These are phyloP conservation scores for Ciconia maguari DNA, from an alignment of 2,113 vertebrate species.

Conservation along the genomic window DNA sequence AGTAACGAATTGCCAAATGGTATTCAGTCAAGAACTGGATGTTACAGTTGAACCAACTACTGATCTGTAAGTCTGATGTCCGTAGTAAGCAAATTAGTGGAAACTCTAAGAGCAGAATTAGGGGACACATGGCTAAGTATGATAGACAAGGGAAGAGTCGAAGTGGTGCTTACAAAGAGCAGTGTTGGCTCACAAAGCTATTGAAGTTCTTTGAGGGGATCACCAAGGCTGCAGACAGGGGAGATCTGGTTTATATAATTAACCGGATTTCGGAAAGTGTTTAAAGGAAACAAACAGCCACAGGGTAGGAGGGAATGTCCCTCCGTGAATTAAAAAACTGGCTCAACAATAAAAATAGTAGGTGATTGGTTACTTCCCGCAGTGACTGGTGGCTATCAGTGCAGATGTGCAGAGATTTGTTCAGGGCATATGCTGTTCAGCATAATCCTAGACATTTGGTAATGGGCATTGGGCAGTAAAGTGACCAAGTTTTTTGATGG, in stretches of 20 bases:
- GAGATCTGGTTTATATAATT: not conserved
- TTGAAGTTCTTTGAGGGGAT: not conserved
- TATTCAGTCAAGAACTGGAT: not conserved
- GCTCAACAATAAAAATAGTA: not conserved
- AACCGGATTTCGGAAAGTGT: not conserved
- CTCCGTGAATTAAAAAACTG: not conserved
- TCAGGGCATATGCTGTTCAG: not conserved
- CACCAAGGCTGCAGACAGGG: not conserved
- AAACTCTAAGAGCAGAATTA: not conserved
- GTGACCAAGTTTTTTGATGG: not conserved
- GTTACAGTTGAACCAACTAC: not conserved
- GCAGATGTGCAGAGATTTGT: not conserved
- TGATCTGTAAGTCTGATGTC: not conserved
- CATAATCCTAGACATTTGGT: not conserved
- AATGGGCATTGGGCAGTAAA: not conserved
- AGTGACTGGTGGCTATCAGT: not conserved
- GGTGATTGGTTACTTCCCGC: not conserved
- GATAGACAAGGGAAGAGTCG: not conserved
- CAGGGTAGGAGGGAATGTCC: not conserved
- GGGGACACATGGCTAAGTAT: not conserved
- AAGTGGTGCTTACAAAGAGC: not conserved
- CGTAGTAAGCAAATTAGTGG: not conserved
- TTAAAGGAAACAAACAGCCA: not conserved
- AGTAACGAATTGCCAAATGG: not conserved
- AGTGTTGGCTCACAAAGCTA: not conserved